Conservation (phyloP, 2,797 vertebrate species). For the Craterocephalus amniculus region DNA sequence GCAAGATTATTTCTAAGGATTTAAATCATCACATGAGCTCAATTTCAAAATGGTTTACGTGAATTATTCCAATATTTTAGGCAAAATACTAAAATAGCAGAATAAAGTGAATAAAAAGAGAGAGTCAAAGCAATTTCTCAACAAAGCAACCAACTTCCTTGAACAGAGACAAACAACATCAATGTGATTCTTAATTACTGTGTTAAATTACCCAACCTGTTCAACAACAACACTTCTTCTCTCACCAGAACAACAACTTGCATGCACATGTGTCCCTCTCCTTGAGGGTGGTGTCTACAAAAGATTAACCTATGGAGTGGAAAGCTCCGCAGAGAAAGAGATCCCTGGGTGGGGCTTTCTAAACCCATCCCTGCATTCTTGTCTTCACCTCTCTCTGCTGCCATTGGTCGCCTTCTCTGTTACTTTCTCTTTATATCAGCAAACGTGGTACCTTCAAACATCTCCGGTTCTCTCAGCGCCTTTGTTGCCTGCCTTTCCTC, state of each 20-base stretch:
- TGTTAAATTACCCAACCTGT: conserved; percentile 1
- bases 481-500: conserved; percentile 35
- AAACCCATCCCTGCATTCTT: conserved; percentile 70
- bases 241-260: conserved; percentile 31
- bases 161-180: background rate
- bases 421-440: conserved; percentile 60
- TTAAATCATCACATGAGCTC: too few species aligned
- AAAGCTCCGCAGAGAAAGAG: conserved; percentile 56
- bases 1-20: too few species aligned
- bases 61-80: too few species aligned
- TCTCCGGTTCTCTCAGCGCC: conserved; percentile 45
- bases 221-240: conserved; percentile 11
- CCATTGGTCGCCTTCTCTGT: conserved; percentile 41
- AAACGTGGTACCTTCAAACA: conserved; percentile 34
- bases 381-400: conserved; percentile 43
- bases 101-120: too few species aligned
- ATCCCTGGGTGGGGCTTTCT: conserved; percentile 57
- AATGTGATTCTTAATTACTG: background rate
- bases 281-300: conserved; percentile 36
- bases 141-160: background rate
- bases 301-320: conserved; percentile 62
- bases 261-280: conserved; percentile 31
- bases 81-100: too few species aligned
- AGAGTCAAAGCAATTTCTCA: too few species aligned
- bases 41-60: too few species aligned